phyloP scores from a whole-genome alignment of 2,113 vertebrate genomes.

The Stigmatopora argus region DNA sequence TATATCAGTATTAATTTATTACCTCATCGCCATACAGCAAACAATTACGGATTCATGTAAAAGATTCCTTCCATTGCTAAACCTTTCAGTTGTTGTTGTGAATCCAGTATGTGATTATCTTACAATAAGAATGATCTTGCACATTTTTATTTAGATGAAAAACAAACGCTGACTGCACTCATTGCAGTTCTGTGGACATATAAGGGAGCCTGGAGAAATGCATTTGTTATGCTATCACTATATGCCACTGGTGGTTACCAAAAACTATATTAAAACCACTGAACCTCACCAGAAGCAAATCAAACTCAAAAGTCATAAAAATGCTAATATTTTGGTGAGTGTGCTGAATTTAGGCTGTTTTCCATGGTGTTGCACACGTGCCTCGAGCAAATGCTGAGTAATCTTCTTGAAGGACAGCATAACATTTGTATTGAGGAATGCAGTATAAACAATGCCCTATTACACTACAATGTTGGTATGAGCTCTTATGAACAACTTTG shows the following conservation, averaged over 20 bases:
- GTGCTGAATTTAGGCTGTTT: slow-evolving; percentile 20
- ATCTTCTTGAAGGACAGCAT: slow-evolving; percentile 15
- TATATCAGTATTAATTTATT: not conserved
- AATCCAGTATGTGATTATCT: not conserved
- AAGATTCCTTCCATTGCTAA: not conserved
- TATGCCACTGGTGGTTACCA: slow-evolving; percentile 13
- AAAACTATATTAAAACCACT: slow-evolving; percentile 44
- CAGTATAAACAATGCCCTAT: slow-evolving; percentile 18
- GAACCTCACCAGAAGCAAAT: slow-evolving; percentile 47
- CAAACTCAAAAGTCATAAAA: slow-evolving; percentile 43
- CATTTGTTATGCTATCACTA: slow-evolving; percentile 33
- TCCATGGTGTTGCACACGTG: not conserved
- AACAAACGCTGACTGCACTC: slow-evolving; percentile 3
- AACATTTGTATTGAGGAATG: slow-evolving; percentile 8
- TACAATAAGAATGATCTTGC: not conserved
- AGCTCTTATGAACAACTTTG: not conserved
- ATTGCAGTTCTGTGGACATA: slow-evolving; percentile 27
- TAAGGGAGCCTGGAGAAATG: slow-evolving; percentile 32
- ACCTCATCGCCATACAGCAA: not conserved
- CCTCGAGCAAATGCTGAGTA: slow-evolving; percentile 29
- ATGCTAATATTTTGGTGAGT: slow-evolving; percentile 41
- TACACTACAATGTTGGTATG: slow-evolving; percentile 4
- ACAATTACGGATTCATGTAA: not conserved
- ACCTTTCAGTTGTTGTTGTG: not conserved
- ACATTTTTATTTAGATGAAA: not conserved